phyloP scores from a whole-genome alignment of 2,888 invertebrate genomes.

The Yponomeuta evonymella region DNA sequence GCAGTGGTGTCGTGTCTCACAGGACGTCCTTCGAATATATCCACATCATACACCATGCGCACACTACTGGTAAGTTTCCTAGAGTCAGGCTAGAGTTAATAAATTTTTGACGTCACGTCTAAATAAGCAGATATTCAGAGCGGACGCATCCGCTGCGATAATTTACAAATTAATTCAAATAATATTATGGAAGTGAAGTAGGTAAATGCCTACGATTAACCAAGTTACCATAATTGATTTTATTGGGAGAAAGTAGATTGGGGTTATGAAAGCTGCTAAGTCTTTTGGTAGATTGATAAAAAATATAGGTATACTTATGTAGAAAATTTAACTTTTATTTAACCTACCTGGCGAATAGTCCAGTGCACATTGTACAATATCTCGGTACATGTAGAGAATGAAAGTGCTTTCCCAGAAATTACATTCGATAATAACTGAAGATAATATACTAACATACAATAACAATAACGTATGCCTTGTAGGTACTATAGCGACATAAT shows the following conservation, averaged over 20 bases:
- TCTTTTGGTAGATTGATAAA: no score
- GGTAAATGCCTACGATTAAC: neutral
- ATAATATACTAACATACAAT: no score
- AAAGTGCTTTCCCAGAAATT: neutral
- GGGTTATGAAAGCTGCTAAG: neutral
- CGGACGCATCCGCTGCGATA: neutral
- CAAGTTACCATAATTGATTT: neutral
- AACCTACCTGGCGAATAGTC: no score
- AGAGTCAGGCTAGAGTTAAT: neutral
- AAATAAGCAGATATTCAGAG: neutral
- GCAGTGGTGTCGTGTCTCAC: slow-evolving; percentile 63
- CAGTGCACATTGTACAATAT: neutral
- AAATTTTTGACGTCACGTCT: neutral
- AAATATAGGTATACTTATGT: no score
- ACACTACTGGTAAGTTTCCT: slow-evolving; percentile 61
- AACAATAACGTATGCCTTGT: no score
- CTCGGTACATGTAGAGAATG: neutral
- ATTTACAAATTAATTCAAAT: neutral
- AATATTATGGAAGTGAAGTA: neutral
- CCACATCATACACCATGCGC: slow-evolving; percentile 55
- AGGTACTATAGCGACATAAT: no score
- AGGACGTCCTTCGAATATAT: slow-evolving; percentile 17
- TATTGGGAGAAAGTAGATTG: neutral
- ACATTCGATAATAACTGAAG: neutral
- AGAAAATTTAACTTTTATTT: no score